A percentile compares a stretch with the other conserved stretches of the same genome.
phyloP scores from a whole-genome alignment of 2,113 vertebrate genomes.

The Odontophorus gujanensis region DNA sequence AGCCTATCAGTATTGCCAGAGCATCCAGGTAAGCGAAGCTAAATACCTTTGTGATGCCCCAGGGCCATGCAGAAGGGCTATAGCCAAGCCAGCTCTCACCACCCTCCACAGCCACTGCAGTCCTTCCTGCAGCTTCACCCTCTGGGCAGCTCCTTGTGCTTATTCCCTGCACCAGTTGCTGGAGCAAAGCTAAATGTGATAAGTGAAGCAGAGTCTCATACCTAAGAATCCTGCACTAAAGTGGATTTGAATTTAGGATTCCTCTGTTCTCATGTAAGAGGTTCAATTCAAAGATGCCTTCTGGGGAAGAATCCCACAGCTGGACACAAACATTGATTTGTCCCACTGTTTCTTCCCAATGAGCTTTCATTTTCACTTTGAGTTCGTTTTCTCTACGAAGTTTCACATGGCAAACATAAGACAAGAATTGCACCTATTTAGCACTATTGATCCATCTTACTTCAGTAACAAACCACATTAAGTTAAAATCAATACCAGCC shows the following conservation, averaged over 20 bases:
- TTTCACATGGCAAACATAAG: slow-evolving; percentile 19
- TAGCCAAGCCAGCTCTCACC: not conserved
- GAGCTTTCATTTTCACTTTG: not conserved
- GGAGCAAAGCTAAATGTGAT: not conserved
- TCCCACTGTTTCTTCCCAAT: too few relatives aligned
- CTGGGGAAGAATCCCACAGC: not conserved
- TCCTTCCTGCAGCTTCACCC: not conserved
- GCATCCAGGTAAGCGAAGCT: rapidly evolving
- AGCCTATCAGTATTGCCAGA: not conserved
- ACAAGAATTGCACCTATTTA: slow-evolving; percentile 62
- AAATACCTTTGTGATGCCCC: rapidly evolving
- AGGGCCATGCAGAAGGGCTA: rapidly evolving
- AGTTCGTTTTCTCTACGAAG: not conserved
- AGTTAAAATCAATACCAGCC: slow-evolving; percentile 66
- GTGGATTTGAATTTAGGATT: not conserved
- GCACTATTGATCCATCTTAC: slow-evolving; percentile 66
- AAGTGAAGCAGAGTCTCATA: not conserved
- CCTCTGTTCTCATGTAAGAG: not conserved
- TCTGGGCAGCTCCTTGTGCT: not conserved
- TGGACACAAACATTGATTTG: not conserved
- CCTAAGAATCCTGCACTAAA: not conserved
- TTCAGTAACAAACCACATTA: slow-evolving; percentile 72
- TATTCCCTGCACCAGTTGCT: not conserved
- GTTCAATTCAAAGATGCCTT: not conserved
- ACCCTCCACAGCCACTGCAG: not conserved